Evolutionary conservation across 2,113 vertebrate species (phyloP), one percentile per base, ranked within the genome.

Genomic region (Apus apus): DNA sequence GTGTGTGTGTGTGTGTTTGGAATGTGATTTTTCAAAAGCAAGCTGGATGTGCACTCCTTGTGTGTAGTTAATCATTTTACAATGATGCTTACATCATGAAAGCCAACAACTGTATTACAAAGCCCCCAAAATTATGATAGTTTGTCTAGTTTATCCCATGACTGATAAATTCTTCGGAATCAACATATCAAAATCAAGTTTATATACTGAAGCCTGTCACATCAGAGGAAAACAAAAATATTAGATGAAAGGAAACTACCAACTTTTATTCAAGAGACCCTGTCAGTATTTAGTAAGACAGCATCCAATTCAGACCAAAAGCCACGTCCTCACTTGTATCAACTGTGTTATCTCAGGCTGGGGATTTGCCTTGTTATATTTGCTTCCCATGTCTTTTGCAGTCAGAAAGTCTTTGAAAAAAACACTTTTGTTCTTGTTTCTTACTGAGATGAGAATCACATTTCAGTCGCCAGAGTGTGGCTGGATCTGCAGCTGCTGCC

Each of bases 401-500:
- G 71, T 54, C 60, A 86, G 54, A 88, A 84, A 38, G n/a, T 91
- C 56, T 89, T 83, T 91, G 64, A 85, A 85, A 80, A 46, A 89
- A 87, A 89, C n/a, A 82, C 61, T 89, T 95, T 61, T 65, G 50
- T 82, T 89, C 91, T 73, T 50, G n/a, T 96, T 93, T 82, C 56
- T 76, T 76, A 45, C 78, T 18, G 54, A 85, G 77, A 66, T 66
- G 46, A 61, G 32, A 87, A 73, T 87, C 46, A 58, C 3, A 2
- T 93, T 87, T 94, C 67, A 3, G 1, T 61, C 0, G 0, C 13
- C n/a, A 65, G 67, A 38, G 87, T 57, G 25, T 43, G 36, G n/a
- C 67, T 70, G 75, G 40, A 32, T 93, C 74, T 92, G 74, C n/a
- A 82, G 54, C 66, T 85, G 20, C 32, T 79, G 77, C 62, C 43